Base-by-base conservation (phyloP, 2,888 invertebrate species). In the Frankliniella intonsa region DNA sequence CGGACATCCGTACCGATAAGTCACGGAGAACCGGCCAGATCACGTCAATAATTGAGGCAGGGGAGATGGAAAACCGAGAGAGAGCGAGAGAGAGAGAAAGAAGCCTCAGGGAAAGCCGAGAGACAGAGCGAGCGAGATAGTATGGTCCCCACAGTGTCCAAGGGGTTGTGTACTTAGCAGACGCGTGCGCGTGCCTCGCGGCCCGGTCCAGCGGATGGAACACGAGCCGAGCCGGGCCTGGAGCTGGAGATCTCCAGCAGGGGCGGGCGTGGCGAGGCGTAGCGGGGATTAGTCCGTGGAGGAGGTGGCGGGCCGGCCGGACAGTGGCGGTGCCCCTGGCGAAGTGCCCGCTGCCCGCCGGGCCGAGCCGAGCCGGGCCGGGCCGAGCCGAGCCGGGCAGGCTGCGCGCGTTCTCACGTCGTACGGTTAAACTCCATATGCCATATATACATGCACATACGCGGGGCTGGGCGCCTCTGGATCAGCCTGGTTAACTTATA, bases 1-100 rank as follows among this genome's bases (percentile, higher is more conserved):
- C 69, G 69, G 69, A 69, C 69, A 69, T 69, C 69, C 69, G 69
- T n/a, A 22, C n/a, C 22, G 69, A 69, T 69, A 69, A 62, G 62
- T 62, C 62, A 62, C 62, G 62, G 19, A 62, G 62, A 17, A 62
- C 38, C 38, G 62, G n/a, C 19, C 62, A 62, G 62, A 62, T 62
- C 62, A 62, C 62, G 62, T 62, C n/a, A 62, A 62, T 62, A 62
- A 62, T 62, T 62, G 69, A 76, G 69, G 25, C 22, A 9, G 10
- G 55, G 19, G 55, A 55, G 55, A 55, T 14, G 12, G 55, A 55
- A 55, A 17, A 55, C 14, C 2, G 55, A 3, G 55, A 55, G 5
- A 5, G 55, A 55, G 55, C 12, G 3, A 8, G 9, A 8, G 5
- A 55, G 55, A 55, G 55, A 55, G 55, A 55, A 17, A 55, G 55